Evolutionary conservation across 2,888 invertebrate species (phyloP).

Genomic region (Drosophila setosimentum): DNA sequence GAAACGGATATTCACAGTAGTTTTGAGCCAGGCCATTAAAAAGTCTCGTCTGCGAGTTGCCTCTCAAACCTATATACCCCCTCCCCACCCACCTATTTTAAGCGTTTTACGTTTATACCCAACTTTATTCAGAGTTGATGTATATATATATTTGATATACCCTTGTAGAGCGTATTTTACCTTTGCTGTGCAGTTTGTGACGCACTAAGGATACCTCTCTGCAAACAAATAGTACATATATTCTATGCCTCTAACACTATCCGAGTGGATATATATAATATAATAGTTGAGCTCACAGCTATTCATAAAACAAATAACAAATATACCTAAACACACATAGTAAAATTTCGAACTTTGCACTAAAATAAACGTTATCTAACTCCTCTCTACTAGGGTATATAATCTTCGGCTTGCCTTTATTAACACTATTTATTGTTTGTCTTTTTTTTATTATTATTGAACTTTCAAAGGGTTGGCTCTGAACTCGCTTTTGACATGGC

Average conservation of each 20-base stretch:
- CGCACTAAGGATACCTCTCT: not conserved
- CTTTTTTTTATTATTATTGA: constrained; percentile 34
- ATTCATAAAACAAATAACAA: not conserved
- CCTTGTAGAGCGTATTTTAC: not conserved
- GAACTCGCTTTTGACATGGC: constrained; percentile 33
- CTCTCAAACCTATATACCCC: not conserved
- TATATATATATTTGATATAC: not conserved
- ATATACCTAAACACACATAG: not conserved
- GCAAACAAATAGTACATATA: not conserved
- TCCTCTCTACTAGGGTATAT: not conserved
- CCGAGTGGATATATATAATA: not conserved
- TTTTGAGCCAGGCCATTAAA: constrained; percentile 40
- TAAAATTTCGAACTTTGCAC: not conserved
- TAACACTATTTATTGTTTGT: not conserved
- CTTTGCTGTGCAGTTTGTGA: not conserved
- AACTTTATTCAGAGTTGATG: constrained; percentile 21
- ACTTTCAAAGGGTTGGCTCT: constrained; percentile 43
- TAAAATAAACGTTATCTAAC: not conserved
- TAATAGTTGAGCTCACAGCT: too few species aligned
- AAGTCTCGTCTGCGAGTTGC: constrained; percentile 44
- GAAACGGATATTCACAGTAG: constrained; percentile 28
- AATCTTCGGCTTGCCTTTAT: not conserved
- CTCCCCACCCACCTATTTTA: not conserved
- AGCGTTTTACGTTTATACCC: not conserved
- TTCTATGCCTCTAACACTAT: too few species aligned